Evolutionary conservation across 2,113 vertebrate species (phyloP).

Genomic region (Grallaria varia): DNA sequence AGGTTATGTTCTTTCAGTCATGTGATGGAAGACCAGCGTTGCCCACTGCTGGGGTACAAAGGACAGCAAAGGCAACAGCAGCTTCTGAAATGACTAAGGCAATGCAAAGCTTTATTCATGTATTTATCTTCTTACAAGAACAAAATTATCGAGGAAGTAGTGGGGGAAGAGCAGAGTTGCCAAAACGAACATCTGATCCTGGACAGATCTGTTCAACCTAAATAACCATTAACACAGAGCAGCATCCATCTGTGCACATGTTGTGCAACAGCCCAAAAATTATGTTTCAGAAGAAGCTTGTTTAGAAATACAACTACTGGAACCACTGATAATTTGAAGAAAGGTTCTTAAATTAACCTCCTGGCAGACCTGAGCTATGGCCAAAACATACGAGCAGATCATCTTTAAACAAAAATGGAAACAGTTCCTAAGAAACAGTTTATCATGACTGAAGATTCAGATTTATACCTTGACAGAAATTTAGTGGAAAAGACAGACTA

Average conservation of each 20-base stretch:
- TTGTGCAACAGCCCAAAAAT: neutral
- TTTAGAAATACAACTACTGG: neutral
- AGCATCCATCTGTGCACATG: constrained; percentile 23
- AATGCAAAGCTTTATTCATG: neutral
- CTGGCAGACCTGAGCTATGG: neutral
- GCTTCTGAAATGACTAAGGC: neutral
- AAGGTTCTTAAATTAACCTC: neutral
- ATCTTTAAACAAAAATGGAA: neutral
- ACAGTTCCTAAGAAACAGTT: neutral
- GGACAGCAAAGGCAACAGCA: neutral
- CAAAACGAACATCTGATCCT: constrained; percentile 33
- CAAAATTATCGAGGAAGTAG: neutral
- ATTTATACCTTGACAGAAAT: neutral
- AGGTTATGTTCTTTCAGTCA: neutral
- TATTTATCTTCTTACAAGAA: neutral
- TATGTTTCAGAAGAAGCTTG: neutral
- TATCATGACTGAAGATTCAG: neutral
- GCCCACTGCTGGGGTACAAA: neutral
- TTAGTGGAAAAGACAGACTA: neutral
- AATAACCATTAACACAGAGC: constrained; percentile 31
- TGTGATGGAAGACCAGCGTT: neutral
- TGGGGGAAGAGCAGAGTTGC: neutral
- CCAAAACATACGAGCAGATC: neutral
- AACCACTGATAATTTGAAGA: neutral
- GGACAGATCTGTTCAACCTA: constrained; percentile 34